Percentiles rank a stretch among this genome's conserved stretches.
These are phyloP conservation scores for Esperia sulphurella DNA, from an alignment of 2,888 invertebrate species.

Conservation along the genomic window DNA sequence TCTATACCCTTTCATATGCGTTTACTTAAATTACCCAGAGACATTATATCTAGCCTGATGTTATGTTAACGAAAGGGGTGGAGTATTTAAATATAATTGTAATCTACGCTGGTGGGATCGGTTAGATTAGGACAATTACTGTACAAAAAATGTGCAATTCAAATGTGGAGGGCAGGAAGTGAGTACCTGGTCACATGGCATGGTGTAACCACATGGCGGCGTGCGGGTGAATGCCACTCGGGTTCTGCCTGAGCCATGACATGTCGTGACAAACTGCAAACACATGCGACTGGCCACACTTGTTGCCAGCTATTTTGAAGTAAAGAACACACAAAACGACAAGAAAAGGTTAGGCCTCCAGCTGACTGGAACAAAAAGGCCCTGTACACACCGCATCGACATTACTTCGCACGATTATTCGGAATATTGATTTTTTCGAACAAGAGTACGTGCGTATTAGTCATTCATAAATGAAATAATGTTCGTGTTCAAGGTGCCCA, in stretches of 20 bases:
- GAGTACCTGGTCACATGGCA: slow-evolving; percentile 62
- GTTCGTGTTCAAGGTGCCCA: background rate
- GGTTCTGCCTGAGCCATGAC: slow-evolving; percentile 36
- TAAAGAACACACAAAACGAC: slow-evolving; percentile 25
- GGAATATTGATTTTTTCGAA: background rate
- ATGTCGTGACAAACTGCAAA: slow-evolving; percentile 45
- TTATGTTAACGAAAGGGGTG: slow-evolving; percentile 11
- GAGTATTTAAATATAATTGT: slow-evolving; percentile 3
- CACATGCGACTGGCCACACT: slow-evolving; percentile 50
- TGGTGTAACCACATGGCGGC: slow-evolving; percentile 50
- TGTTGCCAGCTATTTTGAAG: slow-evolving; percentile 33
- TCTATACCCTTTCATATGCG: slow-evolving; percentile 20
- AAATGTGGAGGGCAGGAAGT: slow-evolving; percentile 50
- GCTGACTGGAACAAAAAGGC: slow-evolving; percentile 21
- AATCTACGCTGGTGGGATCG: slow-evolving; percentile 6
- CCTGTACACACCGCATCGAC: background rate
- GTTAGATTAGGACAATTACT: slow-evolving; percentile 25
- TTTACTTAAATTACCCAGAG: slow-evolving; percentile 34
- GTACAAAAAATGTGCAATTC: slow-evolving; percentile 38
- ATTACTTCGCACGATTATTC: background rate
- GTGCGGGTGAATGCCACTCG: slow-evolving; percentile 8
- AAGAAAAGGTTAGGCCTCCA: slow-evolving; percentile 35
- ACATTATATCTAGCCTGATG: slow-evolving; percentile 14
- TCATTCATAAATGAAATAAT: background rate
- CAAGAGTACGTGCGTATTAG: background rate